Conservation (phyloP, 2,888 invertebrate genomes). For the Parnassius smintheus region DNA sequence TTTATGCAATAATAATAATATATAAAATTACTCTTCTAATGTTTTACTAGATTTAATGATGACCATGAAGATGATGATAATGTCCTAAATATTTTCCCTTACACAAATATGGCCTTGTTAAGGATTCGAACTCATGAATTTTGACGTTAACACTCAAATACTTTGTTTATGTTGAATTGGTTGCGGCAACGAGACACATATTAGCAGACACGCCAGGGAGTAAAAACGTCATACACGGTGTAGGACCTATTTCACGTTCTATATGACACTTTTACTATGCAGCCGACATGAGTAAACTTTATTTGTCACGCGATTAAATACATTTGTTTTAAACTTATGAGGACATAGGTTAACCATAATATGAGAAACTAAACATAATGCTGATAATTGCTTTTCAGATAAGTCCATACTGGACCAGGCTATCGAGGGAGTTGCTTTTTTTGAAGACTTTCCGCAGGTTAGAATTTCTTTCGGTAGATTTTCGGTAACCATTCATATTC, state of each 20-base stretch:
- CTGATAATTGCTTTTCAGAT: constrained; percentile 73
- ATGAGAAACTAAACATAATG: not conserved
- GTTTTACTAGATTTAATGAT: no score
- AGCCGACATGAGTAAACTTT: constrained; percentile 33
- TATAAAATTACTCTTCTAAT: no score
- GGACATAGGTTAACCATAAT: constrained; percentile 32
- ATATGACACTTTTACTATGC: constrained; percentile 49
- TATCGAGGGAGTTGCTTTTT: constrained; percentile 83
- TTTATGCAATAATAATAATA: no score
- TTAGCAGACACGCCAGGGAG: constrained; percentile 28
- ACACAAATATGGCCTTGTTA: no score
- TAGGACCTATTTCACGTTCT: constrained; percentile 22
- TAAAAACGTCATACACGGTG: constrained; percentile 35
- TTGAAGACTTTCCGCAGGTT: constrained; percentile 79
- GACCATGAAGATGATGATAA: no score
- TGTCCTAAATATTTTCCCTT: no score
- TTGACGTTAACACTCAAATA: no score
- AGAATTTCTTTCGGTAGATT: constrained; percentile 36
- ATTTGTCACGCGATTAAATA: constrained; percentile 51
- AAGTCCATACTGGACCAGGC: constrained; percentile 85
- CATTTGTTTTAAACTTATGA: constrained; percentile 20
- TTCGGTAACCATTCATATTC: no score
- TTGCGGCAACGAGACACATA: constrained; percentile 4
- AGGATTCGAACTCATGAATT: no score
- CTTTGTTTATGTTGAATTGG: not conserved